Conservation (phyloP, 92 coral and sea anemone species). For the Muricea muricata region DNA sequence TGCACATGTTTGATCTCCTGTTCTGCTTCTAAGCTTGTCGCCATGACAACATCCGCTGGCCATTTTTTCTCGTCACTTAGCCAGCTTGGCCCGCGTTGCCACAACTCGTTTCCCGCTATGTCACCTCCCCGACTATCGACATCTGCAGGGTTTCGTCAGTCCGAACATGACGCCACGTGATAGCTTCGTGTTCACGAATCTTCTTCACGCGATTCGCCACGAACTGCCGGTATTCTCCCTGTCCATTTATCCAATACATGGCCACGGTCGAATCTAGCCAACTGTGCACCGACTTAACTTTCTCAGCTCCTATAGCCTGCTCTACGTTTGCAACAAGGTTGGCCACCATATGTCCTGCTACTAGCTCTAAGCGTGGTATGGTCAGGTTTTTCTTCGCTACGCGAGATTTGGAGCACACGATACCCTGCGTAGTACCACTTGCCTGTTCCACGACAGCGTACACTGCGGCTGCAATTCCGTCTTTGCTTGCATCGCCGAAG, state of each 20-base stretch:
- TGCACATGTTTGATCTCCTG: constrained; percentile 63
- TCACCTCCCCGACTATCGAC: constrained; percentile 73
- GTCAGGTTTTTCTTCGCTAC: constrained; percentile 67
- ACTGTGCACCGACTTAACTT: constrained; percentile 55
- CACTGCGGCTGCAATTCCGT: too few species aligned
- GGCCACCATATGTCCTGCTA: constrained; percentile 74
- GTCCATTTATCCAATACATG: constrained; percentile 63
- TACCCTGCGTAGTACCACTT: too few species aligned
- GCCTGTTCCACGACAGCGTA: too few species aligned
- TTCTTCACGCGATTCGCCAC: constrained; percentile 72
- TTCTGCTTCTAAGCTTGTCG: constrained; percentile 52
- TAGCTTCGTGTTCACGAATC: constrained; percentile 57
- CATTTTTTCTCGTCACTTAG: constrained; percentile 58
- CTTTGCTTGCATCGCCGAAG: constrained; percentile 75
- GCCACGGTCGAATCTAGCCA: constrained; percentile 77
- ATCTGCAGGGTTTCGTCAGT: constrained; percentile 70
- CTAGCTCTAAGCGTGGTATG: constrained; percentile 69
- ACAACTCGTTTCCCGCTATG: constrained; percentile 47
- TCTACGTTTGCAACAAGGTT: constrained; percentile 63
- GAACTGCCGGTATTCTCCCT: constrained; percentile 69
- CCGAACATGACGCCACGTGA: constrained; percentile 70
- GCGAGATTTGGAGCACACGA: constrained; percentile 71
- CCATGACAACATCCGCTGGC: constrained; percentile 55
- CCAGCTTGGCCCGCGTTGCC: constrained; percentile 74
- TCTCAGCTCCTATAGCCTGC: constrained; percentile 48